Evolutionary conservation across 1,140 invertebrate species (phyloP).

Genomic region (Drosophila arizonae): DNA sequence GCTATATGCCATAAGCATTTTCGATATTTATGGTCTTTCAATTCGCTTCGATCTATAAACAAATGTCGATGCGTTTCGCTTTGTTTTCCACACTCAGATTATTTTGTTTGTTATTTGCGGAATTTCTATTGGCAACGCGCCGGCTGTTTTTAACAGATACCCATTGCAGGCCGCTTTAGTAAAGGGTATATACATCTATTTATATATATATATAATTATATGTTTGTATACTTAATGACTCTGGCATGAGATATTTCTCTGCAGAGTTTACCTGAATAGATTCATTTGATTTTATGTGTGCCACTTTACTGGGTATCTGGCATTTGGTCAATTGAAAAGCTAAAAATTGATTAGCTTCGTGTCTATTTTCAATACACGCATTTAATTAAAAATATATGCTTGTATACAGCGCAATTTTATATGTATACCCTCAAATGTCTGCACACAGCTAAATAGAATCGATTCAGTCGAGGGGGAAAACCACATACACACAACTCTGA

Average conservation of each 20-base stretch:
- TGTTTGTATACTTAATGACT: not conserved
- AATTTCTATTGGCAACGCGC: constrained; percentile 33
- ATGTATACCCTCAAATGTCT: constrained; percentile 1
- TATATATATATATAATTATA: not conserved
- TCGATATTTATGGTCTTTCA: constrained; percentile 17
- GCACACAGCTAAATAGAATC: constrained; percentile 36
- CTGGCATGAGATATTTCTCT: not conserved
- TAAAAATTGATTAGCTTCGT: not conserved
- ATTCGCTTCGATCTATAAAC: constrained; percentile 31
- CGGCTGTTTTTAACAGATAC: constrained; percentile 14
- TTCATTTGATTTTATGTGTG: too few relatives aligned
- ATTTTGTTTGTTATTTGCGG: constrained; percentile 24
- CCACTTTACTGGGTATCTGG: not conserved
- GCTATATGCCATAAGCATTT: constrained; percentile 34
- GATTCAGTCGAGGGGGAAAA: constrained; percentile 49
- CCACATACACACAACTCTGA: constrained; percentile 18
- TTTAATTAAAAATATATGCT: constrained; percentile 54
- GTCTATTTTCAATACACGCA: constrained; percentile 32
- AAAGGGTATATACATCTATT: too few relatives aligned
- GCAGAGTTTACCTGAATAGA: too few relatives aligned
- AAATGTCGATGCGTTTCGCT: constrained; percentile 15
- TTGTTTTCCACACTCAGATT: constrained; percentile 1
- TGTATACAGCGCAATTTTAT: constrained; percentile 52
- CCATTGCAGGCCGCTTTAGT: not conserved
- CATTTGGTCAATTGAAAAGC: not conserved